These are phyloP conservation scores for Palaemon carinicauda DNA, from an alignment of 1,140 invertebrate species.

Conservation along the genomic window DNA sequence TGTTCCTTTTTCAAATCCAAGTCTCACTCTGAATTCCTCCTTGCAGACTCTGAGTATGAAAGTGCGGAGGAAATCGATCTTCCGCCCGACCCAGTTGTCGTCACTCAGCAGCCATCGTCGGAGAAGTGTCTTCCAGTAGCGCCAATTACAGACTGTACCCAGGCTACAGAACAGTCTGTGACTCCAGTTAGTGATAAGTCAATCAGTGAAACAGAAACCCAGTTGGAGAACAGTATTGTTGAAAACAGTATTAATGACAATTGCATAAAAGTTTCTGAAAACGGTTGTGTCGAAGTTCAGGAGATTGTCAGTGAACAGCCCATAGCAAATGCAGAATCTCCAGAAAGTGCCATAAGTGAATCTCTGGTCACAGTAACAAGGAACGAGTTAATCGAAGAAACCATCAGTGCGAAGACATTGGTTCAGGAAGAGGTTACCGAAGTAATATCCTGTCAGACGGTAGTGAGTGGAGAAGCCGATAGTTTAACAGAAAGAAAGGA, in stretches of 20 bases:
- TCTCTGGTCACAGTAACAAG: constrained; percentile 34
- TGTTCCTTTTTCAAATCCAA: neutral
- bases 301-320: neutral
- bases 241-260: no score
- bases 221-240: no score
- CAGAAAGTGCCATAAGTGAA: constrained; percentile 23
- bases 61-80: constrained; percentile 51
- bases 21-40: neutral
- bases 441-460: neutral
- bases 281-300: no score
- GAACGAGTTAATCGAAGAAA: constrained; percentile 37
- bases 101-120: neutral
- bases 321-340: neutral
- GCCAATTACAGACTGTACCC: neutral
- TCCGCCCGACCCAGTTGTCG: neutral
- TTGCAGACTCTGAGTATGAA: constrained; percentile 57
- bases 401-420: neutral
- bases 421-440: neutral
- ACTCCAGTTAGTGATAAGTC: no score
- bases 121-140: neutral
- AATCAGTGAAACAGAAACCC: no score
- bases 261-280: no score
- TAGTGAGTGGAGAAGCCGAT: neutral
- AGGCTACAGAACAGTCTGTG: neutral
- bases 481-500: neutral